Evolutionary conservation across 2,797 vertebrate species (phyloP), one percentile per base, ranked within the genome.

Genomic region (Mormyrops attenuatus): DNA sequence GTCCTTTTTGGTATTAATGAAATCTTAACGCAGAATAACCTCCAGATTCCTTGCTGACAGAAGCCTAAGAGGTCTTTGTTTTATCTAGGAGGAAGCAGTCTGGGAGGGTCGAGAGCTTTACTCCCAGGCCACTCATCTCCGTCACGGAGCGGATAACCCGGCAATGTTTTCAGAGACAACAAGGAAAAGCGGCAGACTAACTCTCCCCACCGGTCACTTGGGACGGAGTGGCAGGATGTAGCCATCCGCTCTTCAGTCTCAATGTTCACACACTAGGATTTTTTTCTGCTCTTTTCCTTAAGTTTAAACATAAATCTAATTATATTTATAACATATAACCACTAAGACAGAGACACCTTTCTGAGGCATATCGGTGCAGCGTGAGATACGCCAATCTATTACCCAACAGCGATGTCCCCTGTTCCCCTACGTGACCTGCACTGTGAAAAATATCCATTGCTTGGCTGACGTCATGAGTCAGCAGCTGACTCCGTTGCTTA

Each of bases 71-170:
- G 87, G 60, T 60, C 88, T 73, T n/a, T 20, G 63, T 26, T 91
- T 92, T 92, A 92, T 92, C 92, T 91, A 20, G 49, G 87, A 91
- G 91, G 89, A 92, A 92, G 90, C 92, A 92, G 90, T 80, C 63
- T 89, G 89, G 60, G 87, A 87, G 38, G 60, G 15, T 57, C 60
- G 49, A 90, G 88, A 89, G 89, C 60, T 20, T 49, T 88, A 57
- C 87, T 88, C 89, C 60, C 90, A 77, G 63, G 88, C 50, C 82
- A 85, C 80, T 63, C 86, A 47, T 44, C 57, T 89, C 50, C 49
- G 66, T 66, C 34, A 30, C 13, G n/a, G 86, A 84, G 44, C 20
- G 52, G 15, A 88, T 49, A 38, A 82, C 8, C 34, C 50, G 44
- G 49, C 73, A 52, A 66, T 89, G 88, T 89, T 89, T 90, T 90